A percentile compares a stretch with the other conserved stretches of the same genome.
Conservation (phyloP, 2,888 invertebrate species). For the Hecatera dysodea region DNA sequence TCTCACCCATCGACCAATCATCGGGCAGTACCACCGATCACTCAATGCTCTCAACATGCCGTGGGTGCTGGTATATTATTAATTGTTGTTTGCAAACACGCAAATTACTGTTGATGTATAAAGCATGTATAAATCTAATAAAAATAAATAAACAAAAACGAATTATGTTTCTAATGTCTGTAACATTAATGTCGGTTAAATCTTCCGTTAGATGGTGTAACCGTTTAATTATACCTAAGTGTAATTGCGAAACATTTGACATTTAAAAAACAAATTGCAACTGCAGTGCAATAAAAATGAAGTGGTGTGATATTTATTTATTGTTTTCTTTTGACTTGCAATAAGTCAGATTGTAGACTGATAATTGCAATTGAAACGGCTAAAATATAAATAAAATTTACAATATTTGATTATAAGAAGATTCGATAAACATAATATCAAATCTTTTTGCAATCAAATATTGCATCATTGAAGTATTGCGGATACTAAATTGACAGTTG, state of each 20-base stretch:
- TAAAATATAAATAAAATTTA: too few species aligned
- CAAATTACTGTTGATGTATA: too few species aligned
- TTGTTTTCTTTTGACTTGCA: constrained; percentile 4
- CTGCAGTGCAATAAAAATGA: constrained; percentile 19
- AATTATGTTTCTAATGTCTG: background rate
- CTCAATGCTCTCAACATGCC: too few species aligned
- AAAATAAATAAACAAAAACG: background rate
- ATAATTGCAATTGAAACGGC: constrained; percentile 20
- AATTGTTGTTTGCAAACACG: constrained; percentile 3
- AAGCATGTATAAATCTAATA: background rate
- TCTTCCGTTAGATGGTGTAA: constrained; percentile 21
- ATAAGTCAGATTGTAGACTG: constrained; percentile 17
- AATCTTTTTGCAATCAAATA: background rate
- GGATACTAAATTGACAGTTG: constrained; percentile 6
- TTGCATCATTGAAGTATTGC: constrained; percentile 8
- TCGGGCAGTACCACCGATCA: too few species aligned
- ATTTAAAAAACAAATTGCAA: constrained; percentile 36
- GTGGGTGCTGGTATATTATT: too few species aligned
- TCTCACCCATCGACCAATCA: too few species aligned
- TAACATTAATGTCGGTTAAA: constrained; percentile 2
- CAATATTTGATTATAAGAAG: too few species aligned
- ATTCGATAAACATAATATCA: too few species aligned
- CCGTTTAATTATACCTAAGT: constrained; percentile 9
- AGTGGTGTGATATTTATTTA: constrained; percentile 19
- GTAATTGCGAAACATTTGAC: constrained; percentile 34